Evolutionary conservation across 2,797 vertebrate species (phyloP), one percentile per base, ranked within the genome.

Genomic region (Gymnoscopelus microlampas): DNA sequence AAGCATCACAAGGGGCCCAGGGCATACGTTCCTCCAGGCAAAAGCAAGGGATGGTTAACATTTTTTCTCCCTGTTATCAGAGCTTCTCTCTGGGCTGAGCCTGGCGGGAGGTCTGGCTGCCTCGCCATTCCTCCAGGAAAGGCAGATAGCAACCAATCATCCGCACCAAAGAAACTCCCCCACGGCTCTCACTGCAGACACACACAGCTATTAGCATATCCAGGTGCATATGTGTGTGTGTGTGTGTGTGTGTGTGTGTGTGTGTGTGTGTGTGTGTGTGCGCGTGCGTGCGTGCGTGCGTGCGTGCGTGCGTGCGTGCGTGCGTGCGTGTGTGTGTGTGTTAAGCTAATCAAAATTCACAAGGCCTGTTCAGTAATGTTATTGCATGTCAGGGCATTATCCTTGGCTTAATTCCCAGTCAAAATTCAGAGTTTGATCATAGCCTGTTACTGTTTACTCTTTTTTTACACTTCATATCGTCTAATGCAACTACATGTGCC

Each of bases 101-200:
- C 86, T 77, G 68, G 82, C 73, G 19, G 87, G 83, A 77, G 82
- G 73, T 76, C 80, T 67, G 81, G 70, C 82, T 77, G 76, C 74
- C 66, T 71, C n/a, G 9, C 54, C 19, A 6, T 67, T 87, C 80
- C 90, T 81, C 49, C 73, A 78, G 88, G 89, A 86, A 58, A 77
- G 49, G 81, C 78, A 88, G 87, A 91, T 88, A 91, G 87, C 84
- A 87, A 88, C 88, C 88, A 85, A 85, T 92, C 80, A 77, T 78
- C 64, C 76, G 88, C 82, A 85, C 85, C 89, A 86, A 85, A 83
- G 84, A 80, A 72, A 78, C 77, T 69, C 11, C 68, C 85, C 78
- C 63, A 55, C 60, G 67, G 87, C 82, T 64, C 66, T 70, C 19
- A 53, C 60, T 77, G 84, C 81, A 83, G 79, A 86, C 79, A 59